These are phyloP conservation scores for Eupithecia centaureata DNA, from an alignment of 2,888 invertebrate genomes.

Conservation along the genomic window DNA sequence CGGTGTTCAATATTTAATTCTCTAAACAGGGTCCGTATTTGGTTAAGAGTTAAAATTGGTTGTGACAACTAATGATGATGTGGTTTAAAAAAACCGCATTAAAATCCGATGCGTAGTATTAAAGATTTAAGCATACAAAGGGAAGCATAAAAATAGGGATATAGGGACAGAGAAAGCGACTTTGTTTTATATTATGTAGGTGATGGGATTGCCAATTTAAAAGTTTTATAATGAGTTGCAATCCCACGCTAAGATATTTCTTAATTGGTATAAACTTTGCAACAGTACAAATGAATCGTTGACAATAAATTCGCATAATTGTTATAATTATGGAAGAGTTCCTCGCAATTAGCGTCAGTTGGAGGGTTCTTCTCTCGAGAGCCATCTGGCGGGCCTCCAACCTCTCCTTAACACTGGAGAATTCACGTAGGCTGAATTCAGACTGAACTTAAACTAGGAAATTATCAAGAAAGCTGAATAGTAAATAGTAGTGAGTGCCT, in stretches of 20 bases:
- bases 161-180: too few species aligned
- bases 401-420: conserved; percentile 66
- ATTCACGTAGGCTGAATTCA: conserved; percentile 43
- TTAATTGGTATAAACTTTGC: conserved; percentile 36
- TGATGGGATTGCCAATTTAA: too few species aligned
- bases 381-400: conserved; percentile 79
- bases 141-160: too few species aligned
- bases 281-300: conserved; percentile 52
- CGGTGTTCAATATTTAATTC: too few species aligned
- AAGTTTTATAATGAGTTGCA: conserved; percentile 6
- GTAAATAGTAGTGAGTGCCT: too few species aligned
- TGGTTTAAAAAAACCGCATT: too few species aligned
- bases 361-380: conserved; percentile 71
- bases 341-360: conserved; percentile 79
- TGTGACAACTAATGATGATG: too few species aligned
- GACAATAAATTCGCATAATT: conserved; percentile 63
- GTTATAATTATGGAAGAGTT: conserved; percentile 77
- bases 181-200: too few species aligned
- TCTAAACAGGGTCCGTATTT: too few species aligned
- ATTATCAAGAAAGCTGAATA: background rate
- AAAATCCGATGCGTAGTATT: too few species aligned
- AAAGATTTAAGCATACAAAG: too few species aligned
- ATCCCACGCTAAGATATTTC: conserved; percentile 26
- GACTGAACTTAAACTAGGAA: conserved; percentile 3
- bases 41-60: too few species aligned